Evolutionary conservation across 64 coral and sea anemone species (phyloP), one percentile per base, ranked within the genome.

Genomic region (Actinia tenebrosa): DNA sequence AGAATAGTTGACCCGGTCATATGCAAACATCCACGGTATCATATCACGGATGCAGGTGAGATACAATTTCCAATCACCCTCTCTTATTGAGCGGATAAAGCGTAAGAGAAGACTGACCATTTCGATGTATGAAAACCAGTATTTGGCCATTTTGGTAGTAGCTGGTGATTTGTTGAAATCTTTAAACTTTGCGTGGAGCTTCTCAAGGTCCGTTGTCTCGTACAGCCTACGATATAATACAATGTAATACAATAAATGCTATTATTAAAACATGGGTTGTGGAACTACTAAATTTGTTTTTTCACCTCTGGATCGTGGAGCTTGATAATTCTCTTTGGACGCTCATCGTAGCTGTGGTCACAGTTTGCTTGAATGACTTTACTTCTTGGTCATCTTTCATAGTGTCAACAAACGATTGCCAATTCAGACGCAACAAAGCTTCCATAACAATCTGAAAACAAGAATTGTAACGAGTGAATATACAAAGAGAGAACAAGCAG

Each of bases 1-100:
- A 16, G 88, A 53, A 79, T 83, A 90, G 78, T 86, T 94, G 44
- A 55, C 77, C 13, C 89, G 84, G 45, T 94, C 92, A 84, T 89
- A 87, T 10, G 87, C 87, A 55, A 89, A 89, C 79, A 82, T 68
- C 87, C 78, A 89, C 7, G 87, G 87, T 15, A 89, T 19, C 55
- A 85, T 85, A 64, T 55, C 83, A 58, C 20, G 53, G 16, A 85
- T 64, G 42, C 87, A 88, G 16, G 23, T 20, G 16, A 88, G 87
- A 59, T 88, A 60, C 56, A 88, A 88, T 18, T 46, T 59, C 87
- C 87, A 88, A 88, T 80, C 42, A 23, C 87, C 87, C 27, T 88
- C 86, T 88, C 56, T 79, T 18, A 53, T 80, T 88, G 87, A 37
- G 15, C 87, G 71, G 22, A 88, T 62, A 44, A 88, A 80, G 8